Percentiles rank a stretch among this genome's conserved stretches.
phyloP scores from a whole-genome alignment of 1,140 invertebrate species.

The Atopsyche davidsoni region DNA sequence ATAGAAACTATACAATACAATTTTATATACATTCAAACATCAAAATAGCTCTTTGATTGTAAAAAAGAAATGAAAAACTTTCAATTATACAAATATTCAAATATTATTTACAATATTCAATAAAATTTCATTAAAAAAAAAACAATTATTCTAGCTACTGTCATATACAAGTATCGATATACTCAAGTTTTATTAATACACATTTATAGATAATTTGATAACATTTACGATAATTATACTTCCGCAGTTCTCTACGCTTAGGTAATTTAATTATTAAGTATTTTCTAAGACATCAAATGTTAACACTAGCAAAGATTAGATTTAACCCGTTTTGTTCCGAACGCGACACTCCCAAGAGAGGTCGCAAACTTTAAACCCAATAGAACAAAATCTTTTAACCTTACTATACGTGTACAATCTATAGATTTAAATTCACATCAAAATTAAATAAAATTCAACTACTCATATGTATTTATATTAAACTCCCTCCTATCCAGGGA shows the following conservation, averaged over 20 bases:
- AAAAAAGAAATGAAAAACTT: neutral
- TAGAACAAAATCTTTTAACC: constrained; percentile 1
- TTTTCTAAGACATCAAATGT: constrained; percentile 8
- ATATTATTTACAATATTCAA: neutral
- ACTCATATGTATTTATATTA: constrained; percentile 2
- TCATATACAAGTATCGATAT: neutral
- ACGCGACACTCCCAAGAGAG: constrained; percentile 1
- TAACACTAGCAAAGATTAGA: constrained; percentile 9
- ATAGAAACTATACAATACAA: neutral
- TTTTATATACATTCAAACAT: neutral
- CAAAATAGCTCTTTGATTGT: constrained; percentile 7
- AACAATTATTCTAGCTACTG: constrained; percentile 10
- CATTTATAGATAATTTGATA: constrained; percentile 5
- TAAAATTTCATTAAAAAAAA: constrained; percentile 1
- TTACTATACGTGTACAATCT: constrained; percentile 3
- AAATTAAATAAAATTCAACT: neutral
- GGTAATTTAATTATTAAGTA: constrained; percentile 1
- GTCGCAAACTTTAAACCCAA: constrained; percentile 1
- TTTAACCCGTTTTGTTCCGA: constrained; percentile 13
- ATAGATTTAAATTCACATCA: neutral
- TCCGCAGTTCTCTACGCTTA: neutral
- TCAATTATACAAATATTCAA: constrained; percentile 1
- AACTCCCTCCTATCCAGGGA: neutral
- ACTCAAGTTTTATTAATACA: neutral
- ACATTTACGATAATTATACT: neutral